Percentiles rank a stretch among this genome's conserved stretches.
Conservation (phyloP, 2,888 invertebrate species). For the Caradrina clavipalpis region DNA sequence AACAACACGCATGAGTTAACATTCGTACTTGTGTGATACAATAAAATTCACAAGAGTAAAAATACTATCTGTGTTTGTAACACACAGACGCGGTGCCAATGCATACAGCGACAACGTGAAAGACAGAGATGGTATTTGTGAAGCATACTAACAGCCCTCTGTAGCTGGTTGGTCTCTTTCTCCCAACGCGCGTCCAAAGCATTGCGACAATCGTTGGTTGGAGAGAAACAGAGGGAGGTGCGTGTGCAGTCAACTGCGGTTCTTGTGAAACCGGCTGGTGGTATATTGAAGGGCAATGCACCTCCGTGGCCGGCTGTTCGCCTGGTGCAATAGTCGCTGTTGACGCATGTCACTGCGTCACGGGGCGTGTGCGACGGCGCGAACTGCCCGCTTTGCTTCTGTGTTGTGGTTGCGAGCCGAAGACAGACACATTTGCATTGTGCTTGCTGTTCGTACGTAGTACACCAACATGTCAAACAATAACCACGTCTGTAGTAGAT, state of each 20-base stretch:
- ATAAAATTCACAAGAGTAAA: slow-evolving; percentile 30
- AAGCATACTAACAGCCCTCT: slow-evolving; percentile 59
- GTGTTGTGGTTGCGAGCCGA: slow-evolving; percentile 54
- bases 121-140: slow-evolving; percentile 72
- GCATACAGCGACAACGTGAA: slow-evolving; percentile 61
- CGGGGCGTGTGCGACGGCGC: slow-evolving; percentile 81
- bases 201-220: slow-evolving; percentile 42
- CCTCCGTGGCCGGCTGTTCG: slow-evolving; percentile 75
- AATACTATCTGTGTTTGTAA: slow-evolving; percentile 46
- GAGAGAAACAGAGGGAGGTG: slow-evolving; percentile 47
- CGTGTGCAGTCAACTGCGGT: slow-evolving; percentile 48
- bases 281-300: slow-evolving; percentile 70
- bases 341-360: slow-evolving; percentile 90
- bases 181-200: slow-evolving; percentile 41
- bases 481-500: slow-evolving; percentile 37
- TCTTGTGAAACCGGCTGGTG: slow-evolving; percentile 49
- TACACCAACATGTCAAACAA: slow-evolving; percentile 27
- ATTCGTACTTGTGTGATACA: slow-evolving; percentile 37
- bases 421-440: slow-evolving; percentile 41
- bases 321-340: slow-evolving; percentile 84
- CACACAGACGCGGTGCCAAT: slow-evolving; percentile 46
- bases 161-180: slow-evolving; percentile 64
- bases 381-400: slow-evolving; percentile 50
- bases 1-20: slow-evolving; percentile 12
- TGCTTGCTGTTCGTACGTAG: slow-evolving; percentile 10